Base-by-base conservation (phyloP, 1,140 invertebrate genomes). In the Lineus longissimus region DNA sequence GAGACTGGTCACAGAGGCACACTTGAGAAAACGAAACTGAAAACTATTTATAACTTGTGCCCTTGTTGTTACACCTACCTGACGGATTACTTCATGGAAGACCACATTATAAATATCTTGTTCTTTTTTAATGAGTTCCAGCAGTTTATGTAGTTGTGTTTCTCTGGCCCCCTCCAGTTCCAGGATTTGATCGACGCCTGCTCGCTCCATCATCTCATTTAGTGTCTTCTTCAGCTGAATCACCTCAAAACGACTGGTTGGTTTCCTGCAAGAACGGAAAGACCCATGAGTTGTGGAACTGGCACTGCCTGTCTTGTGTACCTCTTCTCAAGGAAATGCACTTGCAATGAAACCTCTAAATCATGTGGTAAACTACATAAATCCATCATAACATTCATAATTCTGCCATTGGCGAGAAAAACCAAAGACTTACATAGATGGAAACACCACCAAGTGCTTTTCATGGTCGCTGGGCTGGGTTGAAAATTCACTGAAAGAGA, bases 61-160 rank as follows among this genome's bases (percentile, higher is more conserved):
- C n/a, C n/a, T n/a, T n/a, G n/a, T 22, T 19, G 11, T 15, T 51
- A 23, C 15, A 58, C 68, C 61, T 61, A 79, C 76, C 74, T 82
- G 79, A 65, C 79, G 60, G 33, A 82, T 82, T 1, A 82, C 62
- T 69, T 82, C 81, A 69, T 81, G 79, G 67, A 82, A 82, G 9
- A 82, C 64, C 47, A 80, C 69, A 60, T 82, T 81, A 66, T 80
- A 82, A 40, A 82, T 79, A 57, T 81, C 74, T 62, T 82, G 81
- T 67, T 82, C 81, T 61, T 79, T 79, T 70, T 81, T 82, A 7
- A 82, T 79, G 47, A 81, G 64, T 60, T 81, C 76, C 45, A 82
- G 64, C 33, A 82, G 66, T 59, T 81, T 80, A 59, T 82, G 81
- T 67, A 81, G 78, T 76, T 82, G 80, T 61, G 81, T 81, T n/a